A percentile compares a stretch with the other conserved stretches of the same genome.
Conservation (phyloP, 2,113 vertebrate species). For the Alosa alosa region DNA sequence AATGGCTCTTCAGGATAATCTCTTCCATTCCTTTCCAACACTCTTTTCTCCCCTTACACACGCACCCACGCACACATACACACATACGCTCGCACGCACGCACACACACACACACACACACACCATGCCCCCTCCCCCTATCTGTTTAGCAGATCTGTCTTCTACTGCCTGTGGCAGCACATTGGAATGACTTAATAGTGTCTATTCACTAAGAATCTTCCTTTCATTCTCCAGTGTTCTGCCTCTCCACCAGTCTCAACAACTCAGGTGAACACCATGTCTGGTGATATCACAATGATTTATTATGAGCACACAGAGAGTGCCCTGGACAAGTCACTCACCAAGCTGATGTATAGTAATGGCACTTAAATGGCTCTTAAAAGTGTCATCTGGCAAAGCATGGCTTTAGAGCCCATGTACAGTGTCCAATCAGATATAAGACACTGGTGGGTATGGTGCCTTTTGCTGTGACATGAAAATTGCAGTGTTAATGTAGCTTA, state of each 20-base stretch:
- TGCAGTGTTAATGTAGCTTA: background rate
- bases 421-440: background rate
- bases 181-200: background rate
- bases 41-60: background rate
- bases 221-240: too few species aligned
- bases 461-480: too few species aligned
- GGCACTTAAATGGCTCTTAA: too few species aligned
- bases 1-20: background rate
- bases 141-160: background rate
- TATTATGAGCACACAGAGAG: too few species aligned
- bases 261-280: too few species aligned
- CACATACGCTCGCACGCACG: background rate
- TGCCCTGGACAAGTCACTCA: too few species aligned
- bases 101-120: background rate
- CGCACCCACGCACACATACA: background rate
- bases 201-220: background rate
- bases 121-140: background rate
- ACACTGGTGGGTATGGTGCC: background rate
- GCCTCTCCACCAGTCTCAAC: too few species aligned
- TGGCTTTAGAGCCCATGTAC: background rate
- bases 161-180: background rate
- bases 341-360: too few species aligned
- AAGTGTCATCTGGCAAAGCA: too few species aligned
- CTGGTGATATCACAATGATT: too few species aligned
- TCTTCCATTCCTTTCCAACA: background rate